A percentile compares a stretch with the other conserved stretches of the same genome.
These are phyloP conservation scores for Acridotheres tristis DNA, from an alignment of 2,797 vertebrate species.

Conservation along the genomic window DNA sequence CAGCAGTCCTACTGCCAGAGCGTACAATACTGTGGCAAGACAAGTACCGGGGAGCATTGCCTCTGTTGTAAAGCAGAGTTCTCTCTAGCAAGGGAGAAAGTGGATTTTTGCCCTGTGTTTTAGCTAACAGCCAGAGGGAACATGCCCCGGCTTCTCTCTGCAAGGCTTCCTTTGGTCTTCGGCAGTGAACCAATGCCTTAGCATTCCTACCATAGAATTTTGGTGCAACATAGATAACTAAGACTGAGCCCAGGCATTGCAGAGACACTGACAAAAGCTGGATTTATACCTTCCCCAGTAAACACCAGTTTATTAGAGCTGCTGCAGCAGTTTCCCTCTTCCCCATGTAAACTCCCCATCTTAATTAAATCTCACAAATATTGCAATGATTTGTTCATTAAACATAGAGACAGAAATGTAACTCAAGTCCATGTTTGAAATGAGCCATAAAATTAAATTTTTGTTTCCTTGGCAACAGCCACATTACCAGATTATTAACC, in stretches of 20 bases:
- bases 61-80: background rate
- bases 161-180: background rate
- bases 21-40: background rate
- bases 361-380: slow-evolving; percentile 38
- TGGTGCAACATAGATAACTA: background rate
- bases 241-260: background rate
- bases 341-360: background rate
- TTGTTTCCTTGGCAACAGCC: background rate
- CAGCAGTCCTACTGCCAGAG: background rate
- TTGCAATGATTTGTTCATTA: slow-evolving; percentile 9
- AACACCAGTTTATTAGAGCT: background rate
- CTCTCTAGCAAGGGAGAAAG: background rate
- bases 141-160: background rate
- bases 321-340: background rate
- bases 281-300: background rate
- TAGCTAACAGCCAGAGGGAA: background rate
- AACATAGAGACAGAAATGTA: slow-evolving; percentile 4
- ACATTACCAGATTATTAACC: background rate
- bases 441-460: slow-evolving; percentile 6
- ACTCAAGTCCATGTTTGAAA: slow-evolving; percentile 26
- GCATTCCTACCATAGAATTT: background rate
- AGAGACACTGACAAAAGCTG: background rate
- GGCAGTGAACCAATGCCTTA: background rate
- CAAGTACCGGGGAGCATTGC: background rate
- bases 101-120: background rate